phyloP scores from a whole-genome alignment of 2,113 vertebrate species.

The Diglossa brunneiventris region DNA sequence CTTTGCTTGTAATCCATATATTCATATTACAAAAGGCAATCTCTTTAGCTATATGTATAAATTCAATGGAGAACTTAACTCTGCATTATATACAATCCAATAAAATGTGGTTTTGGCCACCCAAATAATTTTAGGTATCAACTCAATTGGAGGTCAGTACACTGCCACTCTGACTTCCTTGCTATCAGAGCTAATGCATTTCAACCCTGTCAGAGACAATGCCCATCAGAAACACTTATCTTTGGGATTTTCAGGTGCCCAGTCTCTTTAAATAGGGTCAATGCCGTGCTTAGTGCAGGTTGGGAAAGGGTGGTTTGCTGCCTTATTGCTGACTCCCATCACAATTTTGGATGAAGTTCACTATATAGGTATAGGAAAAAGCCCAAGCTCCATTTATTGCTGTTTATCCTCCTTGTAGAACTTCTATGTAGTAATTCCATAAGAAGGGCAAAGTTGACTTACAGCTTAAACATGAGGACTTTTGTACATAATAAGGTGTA shows the following conservation, averaged over 20 bases:
- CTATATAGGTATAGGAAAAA: neutral
- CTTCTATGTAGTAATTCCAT: neutral
- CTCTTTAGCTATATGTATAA: neutral
- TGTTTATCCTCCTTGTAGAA: neutral
- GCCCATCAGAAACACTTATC: neutral
- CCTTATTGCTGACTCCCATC: neutral
- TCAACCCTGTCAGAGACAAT: neutral
- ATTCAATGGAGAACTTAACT: neutral
- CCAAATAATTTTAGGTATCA: neutral
- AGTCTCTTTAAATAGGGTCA: neutral
- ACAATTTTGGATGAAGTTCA: neutral
- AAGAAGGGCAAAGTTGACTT: neutral
- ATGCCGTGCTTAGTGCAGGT: neutral
- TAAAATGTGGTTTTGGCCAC: neutral
- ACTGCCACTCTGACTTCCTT: neutral
- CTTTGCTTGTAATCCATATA: neutral
- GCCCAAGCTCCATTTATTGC: neutral
- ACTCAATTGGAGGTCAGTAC: neutral
- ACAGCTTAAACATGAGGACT: neutral
- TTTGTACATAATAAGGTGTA: neutral
- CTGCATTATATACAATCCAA: neutral
- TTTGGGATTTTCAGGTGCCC: neutral
- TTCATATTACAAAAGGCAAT: neutral
- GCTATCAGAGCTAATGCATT: neutral
- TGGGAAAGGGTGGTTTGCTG: neutral